phyloP scores from a whole-genome alignment of 2,113 vertebrate genomes.

The Neotragus pygmaeus region DNA sequence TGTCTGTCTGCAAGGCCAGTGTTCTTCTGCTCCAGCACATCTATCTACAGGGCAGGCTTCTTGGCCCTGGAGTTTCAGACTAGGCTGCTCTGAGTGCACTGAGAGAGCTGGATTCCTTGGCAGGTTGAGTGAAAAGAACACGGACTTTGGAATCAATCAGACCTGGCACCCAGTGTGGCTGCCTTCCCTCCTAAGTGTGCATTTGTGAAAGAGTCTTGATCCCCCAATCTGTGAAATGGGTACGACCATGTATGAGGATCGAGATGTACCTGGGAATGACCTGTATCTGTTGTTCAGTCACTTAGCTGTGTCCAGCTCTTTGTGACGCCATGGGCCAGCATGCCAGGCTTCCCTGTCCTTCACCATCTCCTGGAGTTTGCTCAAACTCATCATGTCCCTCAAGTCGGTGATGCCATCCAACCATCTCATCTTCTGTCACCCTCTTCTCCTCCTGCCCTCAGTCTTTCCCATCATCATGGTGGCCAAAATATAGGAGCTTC shows the following conservation, averaged over 20 bases:
- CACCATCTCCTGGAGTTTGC: neutral
- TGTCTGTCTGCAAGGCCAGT: accelerated
- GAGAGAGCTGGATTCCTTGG: neutral
- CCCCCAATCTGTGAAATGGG: neutral
- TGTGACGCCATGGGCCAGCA: neutral
- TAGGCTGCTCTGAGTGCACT: neutral
- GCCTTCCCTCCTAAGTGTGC: neutral
- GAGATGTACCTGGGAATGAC: neutral
- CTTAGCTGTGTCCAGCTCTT: neutral
- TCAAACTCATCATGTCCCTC: neutral
- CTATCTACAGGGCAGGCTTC: neutral
- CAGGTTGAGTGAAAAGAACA: neutral
- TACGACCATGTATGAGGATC: accelerated
- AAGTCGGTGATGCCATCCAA: neutral
- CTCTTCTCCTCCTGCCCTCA: neutral
- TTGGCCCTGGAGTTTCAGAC: too few relatives aligned
- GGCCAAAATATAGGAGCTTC: neutral
- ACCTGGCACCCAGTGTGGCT: neutral
- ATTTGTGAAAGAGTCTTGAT: neutral
- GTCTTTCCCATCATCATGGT: neutral
- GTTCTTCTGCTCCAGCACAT: accelerated
- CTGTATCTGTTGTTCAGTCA: neutral
- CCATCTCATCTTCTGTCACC: neutral
- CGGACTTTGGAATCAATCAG: neutral
- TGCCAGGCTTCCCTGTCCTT: neutral